These are phyloP conservation scores for Panzeria rudis DNA, from an alignment of 2,888 invertebrate genomes.

Conservation along the genomic window DNA sequence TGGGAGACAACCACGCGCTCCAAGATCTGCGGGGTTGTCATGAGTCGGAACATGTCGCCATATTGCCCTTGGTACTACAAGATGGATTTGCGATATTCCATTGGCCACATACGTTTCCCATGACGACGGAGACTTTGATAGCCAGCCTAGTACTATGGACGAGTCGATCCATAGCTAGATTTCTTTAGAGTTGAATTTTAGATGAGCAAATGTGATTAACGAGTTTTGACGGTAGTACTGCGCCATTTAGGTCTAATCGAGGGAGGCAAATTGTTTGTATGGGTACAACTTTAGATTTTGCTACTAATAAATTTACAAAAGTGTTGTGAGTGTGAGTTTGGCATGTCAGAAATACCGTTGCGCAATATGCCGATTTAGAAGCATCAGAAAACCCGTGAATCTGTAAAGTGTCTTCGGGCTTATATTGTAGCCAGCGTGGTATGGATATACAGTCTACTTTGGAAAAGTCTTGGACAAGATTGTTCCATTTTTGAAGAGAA, in stretches of 20 bases:
- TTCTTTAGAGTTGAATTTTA: background rate
- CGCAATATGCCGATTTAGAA: constrained; percentile 17
- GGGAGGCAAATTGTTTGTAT: background rate
- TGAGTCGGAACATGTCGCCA: constrained; percentile 14
- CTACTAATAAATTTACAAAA: background rate
- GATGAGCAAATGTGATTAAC: background rate
- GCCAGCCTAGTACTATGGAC: constrained; percentile 6
- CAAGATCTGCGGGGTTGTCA: background rate
- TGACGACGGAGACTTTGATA: background rate
- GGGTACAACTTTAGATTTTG: constrained; percentile 33
- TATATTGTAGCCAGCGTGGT: background rate
- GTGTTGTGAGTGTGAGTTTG: background rate
- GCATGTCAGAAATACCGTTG: constrained; percentile 1
- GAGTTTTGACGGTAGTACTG: background rate
- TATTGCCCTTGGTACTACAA: background rate
- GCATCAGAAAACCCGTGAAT: constrained; percentile 39
- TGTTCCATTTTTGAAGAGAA: background rate
- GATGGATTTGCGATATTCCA: background rate
- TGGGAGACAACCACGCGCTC: constrained; percentile 16
- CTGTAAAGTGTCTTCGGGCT: background rate
- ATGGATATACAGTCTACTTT: background rate
- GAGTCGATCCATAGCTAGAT: constrained; percentile 17
- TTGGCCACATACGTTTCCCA: constrained; percentile 13
- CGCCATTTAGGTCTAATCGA: constrained; percentile 21
- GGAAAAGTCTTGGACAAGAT: background rate